A percentile compares a stretch with the other conserved stretches of the same genome.
Conservation (phyloP, 1,140 invertebrate species). For the Limonius californicus region DNA sequence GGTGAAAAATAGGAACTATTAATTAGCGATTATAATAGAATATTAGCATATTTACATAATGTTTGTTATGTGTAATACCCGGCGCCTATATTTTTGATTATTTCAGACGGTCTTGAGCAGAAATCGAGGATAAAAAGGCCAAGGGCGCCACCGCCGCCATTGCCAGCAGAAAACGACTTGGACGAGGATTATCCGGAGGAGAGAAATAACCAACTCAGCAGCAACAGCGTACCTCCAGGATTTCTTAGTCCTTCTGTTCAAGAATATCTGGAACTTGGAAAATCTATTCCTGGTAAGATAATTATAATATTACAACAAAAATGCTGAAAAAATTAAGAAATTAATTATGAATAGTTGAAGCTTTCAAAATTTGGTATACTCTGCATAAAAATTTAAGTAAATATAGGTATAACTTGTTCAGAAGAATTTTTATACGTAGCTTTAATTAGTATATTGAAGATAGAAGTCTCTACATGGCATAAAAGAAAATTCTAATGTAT, state of each 20-base stretch:
- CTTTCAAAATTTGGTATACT: too few relatives aligned
- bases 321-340: too few relatives aligned
- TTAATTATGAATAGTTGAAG: too few relatives aligned
- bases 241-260: slow-evolving; percentile 79
- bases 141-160: slow-evolving; percentile 60
- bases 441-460: too few relatives aligned
- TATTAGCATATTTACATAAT: not conserved
- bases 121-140: slow-evolving; percentile 56
- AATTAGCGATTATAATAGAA: not conserved
- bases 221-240: slow-evolving; percentile 64
- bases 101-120: slow-evolving; percentile 55
- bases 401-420: too few relatives aligned
- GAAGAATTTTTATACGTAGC: too few relatives aligned
- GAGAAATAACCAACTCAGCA: slow-evolving; percentile 57
- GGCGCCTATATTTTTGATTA: too few relatives aligned
- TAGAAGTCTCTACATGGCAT: too few relatives aligned
- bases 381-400: too few relatives aligned
- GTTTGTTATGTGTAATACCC: too few relatives aligned
- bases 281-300: slow-evolving; percentile 74
- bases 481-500: too few relatives aligned
- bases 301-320: too few relatives aligned
- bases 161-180: slow-evolving; percentile 1
- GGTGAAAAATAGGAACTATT: not conserved
- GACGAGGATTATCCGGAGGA: slow-evolving; percentile 64
- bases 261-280: slow-evolving; percentile 79